Evolutionary conservation across 2,888 invertebrate genomes (phyloP), one percentile per base, ranked within the genome.

Genomic region (Germaria angustata): DNA sequence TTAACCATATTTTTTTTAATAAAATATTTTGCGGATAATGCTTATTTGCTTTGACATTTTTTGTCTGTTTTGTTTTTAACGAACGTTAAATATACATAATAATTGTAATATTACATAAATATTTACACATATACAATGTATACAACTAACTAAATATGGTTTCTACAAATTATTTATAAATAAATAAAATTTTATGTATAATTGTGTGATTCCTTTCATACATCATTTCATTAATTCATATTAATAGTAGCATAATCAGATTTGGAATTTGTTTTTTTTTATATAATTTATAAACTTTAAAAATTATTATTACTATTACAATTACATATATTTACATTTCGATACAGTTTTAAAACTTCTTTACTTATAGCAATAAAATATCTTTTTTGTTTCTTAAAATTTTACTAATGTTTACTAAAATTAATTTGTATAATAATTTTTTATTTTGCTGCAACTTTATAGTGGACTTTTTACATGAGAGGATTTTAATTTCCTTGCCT

Each of bases 51-150:
- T 84, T 53, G 66, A 80, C 81, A 76, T 51, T 72, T 72, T 85
- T 80, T 84, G 82, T 76, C 49, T 39, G 34, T 55, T 59, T 57
- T 51, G 57, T 71, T 59, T 79, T 66, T 65, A 84, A 80, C 84
- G 75, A 82, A 79, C 78, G 71, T 79, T 75, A 81, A 83, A 82
- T 68, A 83, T 73, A 65, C 53, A 68, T 68, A 79, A 73, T 77
- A 51, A 53, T 71, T 68, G 24, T 79, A 80, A 80, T 84, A 80
- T 24, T 84, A 84, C 51, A 85, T 85, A 84, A 85, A 85, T 84
- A 85, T 84, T 84, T 84, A 82, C 80, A 84, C 81, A 85, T 84
- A 72, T 85, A 85, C 84, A 85, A 82, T 66, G 79, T 71, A 82
- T 76, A 66, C 66, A 80, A 72, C 79, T 79, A 81, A 66, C 36